Percentiles rank a stretch among this genome's conserved stretches.
Conservation (phyloP, 2,113 vertebrate genomes). For the Herpetotheres cachinnans region DNA sequence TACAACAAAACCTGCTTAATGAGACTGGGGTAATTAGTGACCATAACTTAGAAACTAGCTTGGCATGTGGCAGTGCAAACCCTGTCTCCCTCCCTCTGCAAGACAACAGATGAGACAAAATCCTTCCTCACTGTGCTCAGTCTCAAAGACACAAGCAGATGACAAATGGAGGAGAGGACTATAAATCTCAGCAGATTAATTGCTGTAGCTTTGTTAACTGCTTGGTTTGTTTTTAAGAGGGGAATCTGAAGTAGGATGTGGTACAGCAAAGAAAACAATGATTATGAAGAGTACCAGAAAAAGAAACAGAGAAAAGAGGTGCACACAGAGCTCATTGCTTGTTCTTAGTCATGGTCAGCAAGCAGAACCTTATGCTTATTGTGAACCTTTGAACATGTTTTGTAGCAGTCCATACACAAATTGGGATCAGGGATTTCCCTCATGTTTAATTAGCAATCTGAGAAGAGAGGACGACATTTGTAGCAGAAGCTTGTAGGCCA, state of each 20-base stretch:
- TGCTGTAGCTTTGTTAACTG: not conserved
- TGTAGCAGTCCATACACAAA: not conserved
- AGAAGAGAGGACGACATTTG: not conserved
- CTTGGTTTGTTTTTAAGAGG: not conserved
- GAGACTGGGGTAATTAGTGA: not conserved
- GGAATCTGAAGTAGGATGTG: not conserved
- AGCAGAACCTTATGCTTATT: not conserved
- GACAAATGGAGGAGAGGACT: not conserved
- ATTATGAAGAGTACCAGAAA: not conserved
- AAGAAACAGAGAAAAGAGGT: not conserved
- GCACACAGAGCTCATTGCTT: not conserved
- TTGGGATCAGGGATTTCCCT: not conserved
- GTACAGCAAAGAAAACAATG: not conserved
- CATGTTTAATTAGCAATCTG: not conserved
- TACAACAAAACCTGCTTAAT: not conserved
- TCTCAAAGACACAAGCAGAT: not conserved
- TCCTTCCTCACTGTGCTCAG: not conserved
- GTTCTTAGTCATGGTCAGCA: not conserved
- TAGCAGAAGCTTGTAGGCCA: not conserved
- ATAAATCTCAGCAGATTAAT: not conserved
- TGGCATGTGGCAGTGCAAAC: not conserved
- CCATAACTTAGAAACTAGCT: not conserved
- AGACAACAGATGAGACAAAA: not conserved
- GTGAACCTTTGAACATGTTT: not conserved
- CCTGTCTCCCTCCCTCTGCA: not conserved